phyloP scores from a whole-genome alignment of 1,140 invertebrate species.

The Scaptomyza pallida region DNA sequence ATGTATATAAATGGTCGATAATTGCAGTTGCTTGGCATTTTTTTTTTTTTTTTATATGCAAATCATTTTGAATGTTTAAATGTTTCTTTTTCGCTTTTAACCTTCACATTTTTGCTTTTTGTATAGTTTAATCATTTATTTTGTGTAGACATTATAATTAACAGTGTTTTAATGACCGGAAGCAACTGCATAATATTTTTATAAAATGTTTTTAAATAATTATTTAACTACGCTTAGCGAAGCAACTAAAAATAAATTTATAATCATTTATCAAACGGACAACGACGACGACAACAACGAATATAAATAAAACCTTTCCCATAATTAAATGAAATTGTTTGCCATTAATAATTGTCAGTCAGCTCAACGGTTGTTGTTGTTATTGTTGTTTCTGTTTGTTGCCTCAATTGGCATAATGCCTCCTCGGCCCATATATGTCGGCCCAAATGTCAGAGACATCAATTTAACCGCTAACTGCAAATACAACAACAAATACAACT shows the following conservation, averaged over 20 bases:
- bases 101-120: conserved; percentile 62
- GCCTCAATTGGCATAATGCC: conserved; percentile 47
- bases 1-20: not conserved
- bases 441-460: conserved; percentile 69
- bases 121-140: conserved; percentile 31
- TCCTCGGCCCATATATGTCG: conserved; percentile 70
- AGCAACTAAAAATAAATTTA: conserved; percentile 19
- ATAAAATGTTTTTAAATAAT: conserved; percentile 18
- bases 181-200: conserved; percentile 47
- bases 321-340: conserved; percentile 77
- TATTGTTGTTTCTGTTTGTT: not conserved
- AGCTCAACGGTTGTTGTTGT: conserved; percentile 26
- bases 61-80: conserved; percentile 39
- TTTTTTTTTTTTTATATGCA: conserved; percentile 49
- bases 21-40: conserved; percentile 16
- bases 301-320: conserved; percentile 55
- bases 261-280: conserved; percentile 31
- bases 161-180: conserved; percentile 62
- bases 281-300: not conserved
- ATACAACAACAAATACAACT: not conserved
- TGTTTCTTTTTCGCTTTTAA: conserved; percentile 25
- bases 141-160: conserved; percentile 61
- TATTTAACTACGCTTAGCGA: conserved; percentile 25
- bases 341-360: conserved; percentile 74
- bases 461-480: conserved; percentile 51